A percentile compares a stretch with the other conserved stretches of the same genome.
Evolutionary conservation across 2,888 invertebrate genomes (phyloP).

Genomic region (Leptinotarsa peninsularis): DNA sequence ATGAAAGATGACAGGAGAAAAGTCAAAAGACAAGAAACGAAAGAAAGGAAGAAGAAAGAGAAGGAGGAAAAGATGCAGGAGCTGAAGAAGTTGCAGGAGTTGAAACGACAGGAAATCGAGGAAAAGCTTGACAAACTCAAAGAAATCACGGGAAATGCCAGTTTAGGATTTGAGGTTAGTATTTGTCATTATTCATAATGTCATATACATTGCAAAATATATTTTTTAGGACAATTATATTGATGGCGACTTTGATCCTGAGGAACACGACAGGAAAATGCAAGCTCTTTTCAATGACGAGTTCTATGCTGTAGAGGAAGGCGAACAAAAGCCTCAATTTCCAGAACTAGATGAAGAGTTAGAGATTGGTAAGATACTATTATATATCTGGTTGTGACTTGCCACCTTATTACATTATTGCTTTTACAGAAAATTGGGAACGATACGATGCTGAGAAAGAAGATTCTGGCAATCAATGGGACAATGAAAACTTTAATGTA

Average conservation of each 20-base stretch:
- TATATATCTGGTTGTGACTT: slow-evolving; percentile 13
- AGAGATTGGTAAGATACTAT: slow-evolving; percentile 66
- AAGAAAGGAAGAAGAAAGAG: slow-evolving; percentile 81
- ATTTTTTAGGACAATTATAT: slow-evolving; percentile 77
- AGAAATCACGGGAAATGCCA: slow-evolving; percentile 87
- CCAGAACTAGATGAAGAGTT: slow-evolving; percentile 82
- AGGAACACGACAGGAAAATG: slow-evolving; percentile 89
- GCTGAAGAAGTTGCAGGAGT: slow-evolving; percentile 85
- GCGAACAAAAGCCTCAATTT: slow-evolving; percentile 85
- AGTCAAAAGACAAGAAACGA: slow-evolving; percentile 80
- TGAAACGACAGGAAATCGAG: slow-evolving; percentile 90
- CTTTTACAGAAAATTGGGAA: slow-evolving; percentile 75
- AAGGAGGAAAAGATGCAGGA: slow-evolving; percentile 87
- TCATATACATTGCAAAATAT: neutral
- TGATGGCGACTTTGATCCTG: slow-evolving; percentile 92
- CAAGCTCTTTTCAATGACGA: slow-evolving; percentile 86
- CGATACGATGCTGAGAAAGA: slow-evolving; percentile 65
- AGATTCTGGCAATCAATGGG: slow-evolving; percentile 72
- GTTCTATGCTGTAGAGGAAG: slow-evolving; percentile 81
- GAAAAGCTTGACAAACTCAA: slow-evolving; percentile 88
- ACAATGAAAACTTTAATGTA: slow-evolving; percentile 82
- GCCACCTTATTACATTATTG: slow-evolving; percentile 23
- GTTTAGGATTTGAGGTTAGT: slow-evolving; percentile 73
- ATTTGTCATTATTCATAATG: too few relatives aligned
- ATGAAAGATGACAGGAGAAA: slow-evolving; percentile 83